Conservation (phyloP, 2,113 vertebrate species). For the Trogon melanurus region DNA sequence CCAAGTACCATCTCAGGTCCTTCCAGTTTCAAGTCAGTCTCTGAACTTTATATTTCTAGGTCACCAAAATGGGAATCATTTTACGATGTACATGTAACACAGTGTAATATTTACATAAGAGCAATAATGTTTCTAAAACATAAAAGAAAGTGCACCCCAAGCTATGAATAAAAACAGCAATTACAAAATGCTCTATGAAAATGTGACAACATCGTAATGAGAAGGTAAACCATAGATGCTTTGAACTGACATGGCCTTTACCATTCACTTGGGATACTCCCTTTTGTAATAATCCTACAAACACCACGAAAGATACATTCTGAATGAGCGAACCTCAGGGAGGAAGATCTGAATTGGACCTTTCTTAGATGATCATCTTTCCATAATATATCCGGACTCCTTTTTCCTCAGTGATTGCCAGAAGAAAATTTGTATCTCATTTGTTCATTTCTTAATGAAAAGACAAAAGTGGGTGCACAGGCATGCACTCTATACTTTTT, state of each 20-base stretch:
- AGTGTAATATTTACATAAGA: not conserved
- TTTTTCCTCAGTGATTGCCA: not conserved
- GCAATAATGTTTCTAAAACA: not conserved
- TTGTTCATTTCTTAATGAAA: not conserved
- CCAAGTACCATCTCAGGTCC: not conserved
- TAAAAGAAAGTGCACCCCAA: not conserved
- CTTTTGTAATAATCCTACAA: not conserved
- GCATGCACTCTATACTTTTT: not conserved
- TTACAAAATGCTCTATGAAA: not conserved
- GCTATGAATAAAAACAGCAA: not conserved
- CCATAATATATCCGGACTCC: not conserved
- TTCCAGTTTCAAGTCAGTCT: not conserved
- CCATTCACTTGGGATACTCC: not conserved
- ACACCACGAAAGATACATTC: not conserved
- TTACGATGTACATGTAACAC: not conserved
- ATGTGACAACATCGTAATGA: fast-evolving
- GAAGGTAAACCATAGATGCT: not conserved
- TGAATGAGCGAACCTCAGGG: not conserved
- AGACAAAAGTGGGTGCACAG: not conserved
- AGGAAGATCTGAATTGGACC: not conserved
- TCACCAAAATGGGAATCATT: not conserved
- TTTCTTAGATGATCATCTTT: not conserved
- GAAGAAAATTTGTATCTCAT: not conserved
- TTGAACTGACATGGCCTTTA: not conserved
- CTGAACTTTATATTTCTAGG: not conserved